These are phyloP conservation scores for Hippocampus comes DNA, from an alignment of 2,113 vertebrate genomes.

Conservation along the genomic window DNA sequence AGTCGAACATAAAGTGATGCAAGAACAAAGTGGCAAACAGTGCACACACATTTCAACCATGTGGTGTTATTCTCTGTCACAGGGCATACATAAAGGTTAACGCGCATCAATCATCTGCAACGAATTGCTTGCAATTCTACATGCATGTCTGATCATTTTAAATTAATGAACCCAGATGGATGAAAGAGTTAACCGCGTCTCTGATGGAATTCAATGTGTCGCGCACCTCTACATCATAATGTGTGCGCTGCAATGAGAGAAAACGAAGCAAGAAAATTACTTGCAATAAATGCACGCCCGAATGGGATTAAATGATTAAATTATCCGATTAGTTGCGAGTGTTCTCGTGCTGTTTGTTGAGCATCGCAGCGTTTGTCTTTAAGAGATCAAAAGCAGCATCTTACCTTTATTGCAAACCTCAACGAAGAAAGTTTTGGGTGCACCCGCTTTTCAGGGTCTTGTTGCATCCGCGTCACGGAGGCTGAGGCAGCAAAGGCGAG, in stretches of 20 bases:
- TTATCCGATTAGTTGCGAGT: not conserved
- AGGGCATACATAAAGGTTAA: not conserved
- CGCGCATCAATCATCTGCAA: not conserved
- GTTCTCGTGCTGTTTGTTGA: not conserved
- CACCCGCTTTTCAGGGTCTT: slow-evolving; percentile 41
- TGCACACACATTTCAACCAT: not conserved
- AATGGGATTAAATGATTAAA: not conserved
- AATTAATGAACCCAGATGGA: not conserved
- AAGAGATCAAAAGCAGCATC: slow-evolving; percentile 16
- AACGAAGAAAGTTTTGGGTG: slow-evolving; percentile 59
- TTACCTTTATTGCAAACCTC: slow-evolving; percentile 64
- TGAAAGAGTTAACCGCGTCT: not conserved
- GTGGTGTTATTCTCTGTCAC: slow-evolving; percentile 1
- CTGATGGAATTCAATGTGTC: not conserved
- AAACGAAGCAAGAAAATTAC: not conserved
- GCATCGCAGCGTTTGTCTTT: not conserved
- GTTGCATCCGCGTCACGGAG: slow-evolving; percentile 55
- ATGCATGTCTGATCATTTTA: not conserved
- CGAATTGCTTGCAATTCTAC: not conserved
- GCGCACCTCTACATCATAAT: not conserved
- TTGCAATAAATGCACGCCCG: not conserved
- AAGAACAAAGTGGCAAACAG: not conserved
- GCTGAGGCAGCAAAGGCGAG: slow-evolving; percentile 40
- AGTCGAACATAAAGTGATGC: not conserved
- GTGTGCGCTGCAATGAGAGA: not conserved